Base-by-base conservation (phyloP, 2,797 vertebrate species). In the Anas bahamensis region DNA sequence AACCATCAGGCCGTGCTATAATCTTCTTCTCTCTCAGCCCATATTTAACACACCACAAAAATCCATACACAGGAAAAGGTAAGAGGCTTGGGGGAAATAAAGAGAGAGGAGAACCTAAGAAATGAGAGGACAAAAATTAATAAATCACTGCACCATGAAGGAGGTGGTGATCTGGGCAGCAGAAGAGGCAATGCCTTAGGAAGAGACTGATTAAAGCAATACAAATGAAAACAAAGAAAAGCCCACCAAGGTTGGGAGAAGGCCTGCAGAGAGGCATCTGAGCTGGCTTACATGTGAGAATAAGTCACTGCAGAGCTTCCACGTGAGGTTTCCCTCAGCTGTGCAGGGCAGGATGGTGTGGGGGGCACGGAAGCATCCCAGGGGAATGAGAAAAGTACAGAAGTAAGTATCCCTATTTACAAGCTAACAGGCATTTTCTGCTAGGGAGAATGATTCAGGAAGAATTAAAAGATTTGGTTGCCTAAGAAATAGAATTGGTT, bases 291-390 rank as follows among this genome's bases (percentile, higher is more conserved):
- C 2, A 0, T n/a, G 17, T 37, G 59, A 71, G 44, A 53, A 31
- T 21, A 75, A 71, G 14, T 24, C 57, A 53, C n/a, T 35, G 17
- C 42, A 26, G 13, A 26, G 11, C 28, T 23, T 59, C n/a, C 22
- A 5, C 1, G 4, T 0, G 5, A 64, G 9, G 33, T 21, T 65
- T 2, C 0, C 37, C 42, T 75, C 12, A 24, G 19, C 11, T 18
- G 19, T 31, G 37, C 28, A 44, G 37, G 17, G 37, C 28, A 23
- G 37, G 41, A 24, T 37, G 70, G 16, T 42, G 63, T 10, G 1
- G 7, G 46, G 14, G 16, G 35, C 28, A 6, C 5, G 29, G 28
- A 19, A 70, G 8, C 57, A 23, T 13, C 16, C 55, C 12, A 37
- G 35, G 28, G 13, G n/a, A 73, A 37, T 3, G 31, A 37, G 35